A percentile compares a stretch with the other conserved stretches of the same genome.
Conservation (phyloP, 2,888 invertebrate species). For the Drosophila anceps region DNA sequence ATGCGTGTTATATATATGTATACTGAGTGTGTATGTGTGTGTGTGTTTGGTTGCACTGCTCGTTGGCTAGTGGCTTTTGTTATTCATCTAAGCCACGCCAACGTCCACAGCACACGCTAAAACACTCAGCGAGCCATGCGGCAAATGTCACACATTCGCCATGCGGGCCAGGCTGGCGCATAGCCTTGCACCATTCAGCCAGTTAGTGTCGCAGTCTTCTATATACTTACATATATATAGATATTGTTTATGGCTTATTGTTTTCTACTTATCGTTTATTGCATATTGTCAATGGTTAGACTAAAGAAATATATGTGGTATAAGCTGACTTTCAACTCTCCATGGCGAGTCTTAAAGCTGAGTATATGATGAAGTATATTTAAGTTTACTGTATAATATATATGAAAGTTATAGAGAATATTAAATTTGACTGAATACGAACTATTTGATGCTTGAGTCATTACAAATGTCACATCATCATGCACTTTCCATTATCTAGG, state of each 20-base stretch:
- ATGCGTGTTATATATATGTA: background rate
- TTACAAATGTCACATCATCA: too few relatives aligned
- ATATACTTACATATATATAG: background rate
- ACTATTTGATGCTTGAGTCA: too few relatives aligned
- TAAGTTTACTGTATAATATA: background rate
- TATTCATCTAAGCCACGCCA: slow-evolving; percentile 46
- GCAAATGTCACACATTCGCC: slow-evolving; percentile 68
- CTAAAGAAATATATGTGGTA: background rate
- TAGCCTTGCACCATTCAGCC: slow-evolving; percentile 3
- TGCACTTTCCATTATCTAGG: too few relatives aligned
- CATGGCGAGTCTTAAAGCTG: background rate
- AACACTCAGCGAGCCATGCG: slow-evolving; percentile 36
- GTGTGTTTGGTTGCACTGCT: slow-evolving; percentile 2
- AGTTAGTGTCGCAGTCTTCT: background rate
- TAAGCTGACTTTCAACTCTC: background rate
- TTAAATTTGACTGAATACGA: too few relatives aligned
- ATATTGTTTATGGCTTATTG: slow-evolving; percentile 9
- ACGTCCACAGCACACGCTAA: slow-evolving; percentile 20
- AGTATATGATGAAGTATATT: background rate
- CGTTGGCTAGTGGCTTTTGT: slow-evolving; percentile 43
- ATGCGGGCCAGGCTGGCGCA: slow-evolving; percentile 40
- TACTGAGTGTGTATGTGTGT: background rate
- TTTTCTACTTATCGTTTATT: slow-evolving; percentile 29
- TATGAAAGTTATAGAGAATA: too few relatives aligned
- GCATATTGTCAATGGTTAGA: slow-evolving; percentile 17